Evolutionary conservation across 2,888 invertebrate species (phyloP).

Genomic region (Thereva nobilitata): DNA sequence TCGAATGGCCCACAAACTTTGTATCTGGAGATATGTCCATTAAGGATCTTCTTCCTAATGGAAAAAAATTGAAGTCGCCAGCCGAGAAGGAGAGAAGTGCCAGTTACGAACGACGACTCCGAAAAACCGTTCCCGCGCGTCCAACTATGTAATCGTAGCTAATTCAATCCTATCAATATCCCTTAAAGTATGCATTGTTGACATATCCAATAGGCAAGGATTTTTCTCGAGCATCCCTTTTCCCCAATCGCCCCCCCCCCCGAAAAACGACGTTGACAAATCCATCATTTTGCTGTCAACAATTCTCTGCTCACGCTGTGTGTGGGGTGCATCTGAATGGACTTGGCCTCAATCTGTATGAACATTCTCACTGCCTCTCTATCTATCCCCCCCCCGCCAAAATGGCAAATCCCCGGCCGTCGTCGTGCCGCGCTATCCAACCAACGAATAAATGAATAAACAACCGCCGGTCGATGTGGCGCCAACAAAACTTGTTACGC

Average conservation of each 20-base stretch:
- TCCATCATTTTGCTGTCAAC: slow-evolving; percentile 34
- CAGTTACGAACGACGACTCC: no score
- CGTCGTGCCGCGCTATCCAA: neutral
- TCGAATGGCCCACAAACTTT: no score
- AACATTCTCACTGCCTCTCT: no score
- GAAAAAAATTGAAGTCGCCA: no score
- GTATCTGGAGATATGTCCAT: no score
- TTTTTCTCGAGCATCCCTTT: neutral
- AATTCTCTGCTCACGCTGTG: slow-evolving; percentile 14
- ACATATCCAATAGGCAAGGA: slow-evolving; percentile 12
- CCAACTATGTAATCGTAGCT: no score
- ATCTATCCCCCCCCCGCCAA: no score
- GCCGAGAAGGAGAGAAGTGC: no score
- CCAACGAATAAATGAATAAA: slow-evolving; percentile 44
- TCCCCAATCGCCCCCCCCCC: slow-evolving; percentile 24
- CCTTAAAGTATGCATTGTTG: slow-evolving; percentile 15
- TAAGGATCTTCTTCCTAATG: no score
- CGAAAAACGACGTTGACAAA: slow-evolving; percentile 31
- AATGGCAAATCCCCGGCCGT: neutral
- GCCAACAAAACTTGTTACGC: slow-evolving; percentile 48
- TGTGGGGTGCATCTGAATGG: slow-evolving; percentile 15
- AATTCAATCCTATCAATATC: neutral
- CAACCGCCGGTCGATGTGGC: slow-evolving; percentile 47
- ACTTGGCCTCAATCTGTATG: slow-evolving; percentile 15
- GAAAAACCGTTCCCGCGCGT: no score